Evolutionary conservation across 2,797 vertebrate species (phyloP), one percentile per base, ranked within the genome.

Genomic region (Sarcoramphus papa): DNA sequence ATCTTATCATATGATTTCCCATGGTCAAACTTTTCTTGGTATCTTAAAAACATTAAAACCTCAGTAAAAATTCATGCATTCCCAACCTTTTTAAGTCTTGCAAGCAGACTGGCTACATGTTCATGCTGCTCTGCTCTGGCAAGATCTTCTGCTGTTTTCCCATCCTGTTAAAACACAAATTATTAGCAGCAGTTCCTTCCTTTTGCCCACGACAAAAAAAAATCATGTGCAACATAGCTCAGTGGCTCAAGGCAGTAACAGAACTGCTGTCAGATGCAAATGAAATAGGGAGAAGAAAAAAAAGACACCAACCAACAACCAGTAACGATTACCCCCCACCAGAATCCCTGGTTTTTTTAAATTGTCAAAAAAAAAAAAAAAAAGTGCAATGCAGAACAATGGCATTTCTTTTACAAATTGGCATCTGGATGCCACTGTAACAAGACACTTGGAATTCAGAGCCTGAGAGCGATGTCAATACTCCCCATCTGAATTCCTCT

Each of bases 61-160:
- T 68, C 35, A 41, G 18, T 62, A 78, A 95, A 78, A 93, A 92
- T 56, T 68, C 3, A 87, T 28, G 40, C 3, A 86, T 90, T 92
- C 68, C 96, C 93, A 90, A 99, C 99, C 99, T 99, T 99, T 96
- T 99, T 99, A 65, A 99, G 99, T 88, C 99, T 99, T 45, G 98
- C 98, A 96, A 99, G 97, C 77, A 99, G 96, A 67, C 98, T 96
- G 21, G 99, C 98, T 15, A 99, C 98, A 24, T 98, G 98, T 51
- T 99, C 98, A 15, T 99, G 99, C 51, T 99, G 99, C 72, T 99
- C 99, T 6, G 98, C 93, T 59, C 97, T 98, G n/a, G 99, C 99
- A 6, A 99, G 97, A 87, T 99, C 99, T 97, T 99, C 99, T 8
- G 99, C 98, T 1, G 98, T 99, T 97, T 99, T 99, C 35, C 99